Evolutionary conservation across 1,140 invertebrate species (phyloP), one percentile per base, ranked within the genome.

Genomic region (Aethina tumida): DNA sequence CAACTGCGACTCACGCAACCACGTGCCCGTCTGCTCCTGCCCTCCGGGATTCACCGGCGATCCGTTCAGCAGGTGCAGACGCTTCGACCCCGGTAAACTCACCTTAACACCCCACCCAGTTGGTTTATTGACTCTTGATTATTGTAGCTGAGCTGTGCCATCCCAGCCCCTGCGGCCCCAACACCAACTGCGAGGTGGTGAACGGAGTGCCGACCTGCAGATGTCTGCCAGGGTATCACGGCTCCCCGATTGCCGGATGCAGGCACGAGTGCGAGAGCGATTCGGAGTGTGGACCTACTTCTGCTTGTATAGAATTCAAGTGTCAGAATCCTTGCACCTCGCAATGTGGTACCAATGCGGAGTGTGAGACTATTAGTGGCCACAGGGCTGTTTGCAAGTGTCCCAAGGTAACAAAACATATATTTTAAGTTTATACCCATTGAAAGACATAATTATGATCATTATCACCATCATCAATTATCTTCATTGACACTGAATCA

Each of bases 361-460:
- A 81, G 40, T 93, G 88, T 53, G 71, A 79, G 32, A 67, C 67
- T 1, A 83, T 84, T 2, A 50, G 70, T 18, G 79, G 81, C 48
- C 87, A 92, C 58, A 72, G 75, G 35, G 76, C 84, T 3, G 69
- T 81, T 29, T 93, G 88, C 62, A 78, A 76, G 45, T 91, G 86
- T 55, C 84, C 84, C 5, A 76, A 74, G 50, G 82, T 84, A 57
- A 65, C 59, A 45, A 16, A 9, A 14, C 7, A 9, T n/a, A 9
- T 8, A 2, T 6, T 24, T 33, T 7, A 10, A 0, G 16, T 22
- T 2, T 15, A 28, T 37, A 27, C 9, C 28, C 18, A 38, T 14
- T n/a, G 9, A 16, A 35, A 9, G 7, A 30, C 7, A 30, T 14
- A n/a, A 7, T 6, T 30, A 16, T 6, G n/a, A 16, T 17, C 15